These are phyloP conservation scores for Apamea sordens DNA, from an alignment of 2,888 invertebrate genomes.

Conservation along the genomic window DNA sequence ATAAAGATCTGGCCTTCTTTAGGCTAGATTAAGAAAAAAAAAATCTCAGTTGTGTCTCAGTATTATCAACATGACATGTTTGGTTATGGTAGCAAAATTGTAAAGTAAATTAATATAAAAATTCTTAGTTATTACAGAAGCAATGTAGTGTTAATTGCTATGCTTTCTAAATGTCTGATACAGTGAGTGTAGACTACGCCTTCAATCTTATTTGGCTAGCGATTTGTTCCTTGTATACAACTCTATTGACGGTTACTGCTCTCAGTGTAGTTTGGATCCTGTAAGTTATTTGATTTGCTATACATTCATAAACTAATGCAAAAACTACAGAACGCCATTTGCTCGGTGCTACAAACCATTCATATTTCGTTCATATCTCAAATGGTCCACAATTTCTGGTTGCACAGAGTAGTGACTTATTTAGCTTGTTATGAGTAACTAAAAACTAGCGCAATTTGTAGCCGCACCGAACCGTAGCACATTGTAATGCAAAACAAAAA, in stretches of 20 bases:
- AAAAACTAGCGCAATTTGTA: not conserved
- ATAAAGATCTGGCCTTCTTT: slow-evolving; percentile 3
- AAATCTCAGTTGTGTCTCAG: no score
- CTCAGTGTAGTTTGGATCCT: slow-evolving; percentile 77
- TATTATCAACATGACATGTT: slow-evolving; percentile 46
- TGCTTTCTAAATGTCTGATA: slow-evolving; percentile 78
- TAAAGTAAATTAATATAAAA: slow-evolving; percentile 39
- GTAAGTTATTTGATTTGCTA: slow-evolving; percentile 71
- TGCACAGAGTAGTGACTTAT: not conserved
- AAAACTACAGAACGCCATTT: not conserved
- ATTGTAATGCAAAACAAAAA: not conserved
- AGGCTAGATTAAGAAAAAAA: slow-evolving; percentile 28
- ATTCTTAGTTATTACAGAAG: slow-evolving; percentile 38
- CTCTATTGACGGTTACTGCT: slow-evolving; percentile 77
- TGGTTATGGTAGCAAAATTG: slow-evolving; percentile 45
- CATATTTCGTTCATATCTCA: not conserved
- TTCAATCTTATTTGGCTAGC: slow-evolving; percentile 78
- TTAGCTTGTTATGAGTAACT: not conserved
- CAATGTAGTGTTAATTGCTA: slow-evolving; percentile 59
- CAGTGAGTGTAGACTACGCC: slow-evolving; percentile 74
- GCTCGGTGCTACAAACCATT: not conserved
- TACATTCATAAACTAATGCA: not conserved
- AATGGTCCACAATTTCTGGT: not conserved
- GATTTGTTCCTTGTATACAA: slow-evolving; percentile 78
- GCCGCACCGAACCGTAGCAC: not conserved